phyloP scores from a whole-genome alignment of 2,113 vertebrate genomes.

The Malurus cyaneus region DNA sequence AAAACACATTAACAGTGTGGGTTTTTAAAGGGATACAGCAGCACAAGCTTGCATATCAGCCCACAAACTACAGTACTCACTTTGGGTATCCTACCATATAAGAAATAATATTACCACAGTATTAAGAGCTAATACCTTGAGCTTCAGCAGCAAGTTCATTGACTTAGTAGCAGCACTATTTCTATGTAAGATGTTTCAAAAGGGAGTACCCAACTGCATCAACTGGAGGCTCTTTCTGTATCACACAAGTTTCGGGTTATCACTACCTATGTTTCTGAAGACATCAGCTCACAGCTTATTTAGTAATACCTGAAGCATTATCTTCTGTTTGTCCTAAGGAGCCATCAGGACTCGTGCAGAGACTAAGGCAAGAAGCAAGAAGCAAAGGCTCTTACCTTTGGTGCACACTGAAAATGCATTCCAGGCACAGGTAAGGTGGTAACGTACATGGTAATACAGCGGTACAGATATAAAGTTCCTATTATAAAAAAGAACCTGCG shows the following conservation, averaged over 20 bases:
- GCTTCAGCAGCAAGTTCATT: background rate
- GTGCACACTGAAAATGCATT: slow-evolving; percentile 94
- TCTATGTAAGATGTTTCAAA: background rate
- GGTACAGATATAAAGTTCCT: slow-evolving; percentile 94
- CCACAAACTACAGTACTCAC: background rate
- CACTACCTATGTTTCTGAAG: background rate
- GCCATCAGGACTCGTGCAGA: background rate
- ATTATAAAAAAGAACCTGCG: slow-evolving; percentile 95
- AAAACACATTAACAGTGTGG: accelerated
- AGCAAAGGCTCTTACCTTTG: slow-evolving; percentile 80
- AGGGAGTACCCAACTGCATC: background rate
- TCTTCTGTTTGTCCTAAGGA: background rate
- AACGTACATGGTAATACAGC: slow-evolving; percentile 96
- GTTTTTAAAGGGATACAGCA: background rate
- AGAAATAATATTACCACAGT: background rate
- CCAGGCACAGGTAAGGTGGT: slow-evolving; percentile 96
- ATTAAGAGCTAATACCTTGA: background rate
- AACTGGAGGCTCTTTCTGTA: background rate
- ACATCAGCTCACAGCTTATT: background rate
- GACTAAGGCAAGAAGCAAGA: background rate
- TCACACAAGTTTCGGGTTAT: background rate
- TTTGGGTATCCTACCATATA: background rate
- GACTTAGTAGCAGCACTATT: background rate
- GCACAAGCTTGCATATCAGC: background rate
- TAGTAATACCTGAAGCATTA: background rate